Evolutionary conservation across 1,140 invertebrate species (phyloP).

Genomic region (Lasaia peninsularis): DNA sequence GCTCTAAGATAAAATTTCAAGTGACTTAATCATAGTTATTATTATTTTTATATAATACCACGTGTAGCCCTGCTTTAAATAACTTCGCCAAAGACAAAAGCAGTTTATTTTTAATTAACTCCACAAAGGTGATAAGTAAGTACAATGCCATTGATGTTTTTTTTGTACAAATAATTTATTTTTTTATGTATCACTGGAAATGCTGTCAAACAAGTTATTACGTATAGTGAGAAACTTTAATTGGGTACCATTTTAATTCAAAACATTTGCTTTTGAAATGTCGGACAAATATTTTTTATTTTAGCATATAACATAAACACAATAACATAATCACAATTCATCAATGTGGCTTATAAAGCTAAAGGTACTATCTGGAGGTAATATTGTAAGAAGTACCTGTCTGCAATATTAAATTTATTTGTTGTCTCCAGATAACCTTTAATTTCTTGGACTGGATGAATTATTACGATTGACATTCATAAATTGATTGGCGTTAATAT

Average conservation of each 20-base stretch:
- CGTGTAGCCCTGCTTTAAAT: not conserved
- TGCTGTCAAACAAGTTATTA: not conserved
- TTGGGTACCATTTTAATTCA: not conserved
- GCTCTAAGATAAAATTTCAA: too few species aligned
- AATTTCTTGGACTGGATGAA: too few species aligned
- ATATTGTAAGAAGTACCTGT: too few species aligned
- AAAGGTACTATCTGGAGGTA: too few species aligned
- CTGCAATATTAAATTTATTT: too few species aligned
- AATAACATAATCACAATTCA: too few species aligned
- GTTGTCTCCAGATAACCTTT: too few species aligned
- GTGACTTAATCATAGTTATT: not conserved
- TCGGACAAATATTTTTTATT: too few species aligned
- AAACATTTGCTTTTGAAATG: not conserved
- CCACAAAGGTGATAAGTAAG: constrained; percentile 13
- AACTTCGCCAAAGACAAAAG: not conserved
- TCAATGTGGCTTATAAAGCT: too few species aligned
- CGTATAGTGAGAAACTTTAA: not conserved
- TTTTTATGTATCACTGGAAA: constrained; percentile 33
- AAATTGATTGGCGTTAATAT: too few species aligned
- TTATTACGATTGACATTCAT: too few species aligned
- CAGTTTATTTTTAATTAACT: constrained; percentile 3
- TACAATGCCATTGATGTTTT: constrained; percentile 60
- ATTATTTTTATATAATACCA: not conserved
- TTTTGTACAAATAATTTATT: constrained; percentile 34
- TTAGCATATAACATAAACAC: too few species aligned